Conservation (phyloP, 2,888 invertebrate species). For the Cephalotes varians region DNA sequence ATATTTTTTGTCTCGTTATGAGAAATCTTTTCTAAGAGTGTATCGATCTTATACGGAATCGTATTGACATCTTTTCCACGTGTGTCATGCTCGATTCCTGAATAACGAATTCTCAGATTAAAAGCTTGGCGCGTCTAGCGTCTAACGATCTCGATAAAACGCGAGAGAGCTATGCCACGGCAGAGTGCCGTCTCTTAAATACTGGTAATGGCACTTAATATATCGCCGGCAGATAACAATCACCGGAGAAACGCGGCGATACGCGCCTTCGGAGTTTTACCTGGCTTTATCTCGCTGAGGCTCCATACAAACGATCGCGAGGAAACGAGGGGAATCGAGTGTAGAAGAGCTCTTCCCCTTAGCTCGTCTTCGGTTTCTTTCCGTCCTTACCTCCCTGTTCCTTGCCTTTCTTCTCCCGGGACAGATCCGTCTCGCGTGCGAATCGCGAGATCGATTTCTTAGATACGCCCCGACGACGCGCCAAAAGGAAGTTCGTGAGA, state of each 20-base stretch:
- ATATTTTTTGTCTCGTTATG: no score
- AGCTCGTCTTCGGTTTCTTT: slow-evolving; percentile 2
- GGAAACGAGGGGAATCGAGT: slow-evolving; percentile 56
- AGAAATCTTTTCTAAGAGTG: no score
- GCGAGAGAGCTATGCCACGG: slow-evolving; percentile 64
- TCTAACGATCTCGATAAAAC: slow-evolving; percentile 79
- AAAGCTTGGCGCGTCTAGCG: slow-evolving; percentile 62
- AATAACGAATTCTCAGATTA: slow-evolving; percentile 64
- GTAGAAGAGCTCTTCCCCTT: slow-evolving; percentile 23
- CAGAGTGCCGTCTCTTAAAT: slow-evolving; percentile 81
- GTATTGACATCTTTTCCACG: slow-evolving; percentile 38
- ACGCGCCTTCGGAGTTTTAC: slow-evolving; percentile 78
- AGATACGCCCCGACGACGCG: background rate
- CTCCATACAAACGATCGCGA: slow-evolving; percentile 64
- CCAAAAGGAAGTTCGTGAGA: background rate
- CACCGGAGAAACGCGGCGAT: slow-evolving; percentile 78
- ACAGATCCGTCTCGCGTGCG: slow-evolving; percentile 75
- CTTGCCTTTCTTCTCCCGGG: slow-evolving; percentile 26
- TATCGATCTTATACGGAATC: background rate
- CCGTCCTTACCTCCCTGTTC: background rate
- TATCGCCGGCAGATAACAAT: slow-evolving; percentile 83
- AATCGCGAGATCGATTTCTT: slow-evolving; percentile 62
- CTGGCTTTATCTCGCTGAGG: slow-evolving; percentile 63
- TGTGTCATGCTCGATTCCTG: slow-evolving; percentile 58
- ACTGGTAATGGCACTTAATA: slow-evolving; percentile 84